Percentiles rank a stretch among this genome's conserved stretches.
These are phyloP conservation scores for Syrista parreyssii DNA, from an alignment of 2,888 invertebrate genomes.

Conservation along the genomic window DNA sequence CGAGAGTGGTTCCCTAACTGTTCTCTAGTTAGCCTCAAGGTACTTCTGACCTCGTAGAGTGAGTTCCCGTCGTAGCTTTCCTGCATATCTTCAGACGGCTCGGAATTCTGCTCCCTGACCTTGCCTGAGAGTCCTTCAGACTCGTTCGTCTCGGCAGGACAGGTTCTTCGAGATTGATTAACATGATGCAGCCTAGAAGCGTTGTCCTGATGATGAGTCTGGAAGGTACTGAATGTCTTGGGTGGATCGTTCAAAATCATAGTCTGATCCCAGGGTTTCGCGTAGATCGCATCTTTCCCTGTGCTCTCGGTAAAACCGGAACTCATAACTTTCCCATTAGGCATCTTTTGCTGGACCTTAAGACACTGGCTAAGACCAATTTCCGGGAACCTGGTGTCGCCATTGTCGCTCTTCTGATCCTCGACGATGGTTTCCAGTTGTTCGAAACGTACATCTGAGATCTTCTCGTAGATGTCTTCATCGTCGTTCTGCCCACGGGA, in stretches of 20 bases:
- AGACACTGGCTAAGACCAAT: slow-evolving; percentile 41
- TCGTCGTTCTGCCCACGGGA: slow-evolving; percentile 9
- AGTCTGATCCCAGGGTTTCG: slow-evolving; percentile 20
- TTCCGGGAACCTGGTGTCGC: slow-evolving; percentile 37
- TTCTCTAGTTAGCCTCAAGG: slow-evolving; percentile 22
- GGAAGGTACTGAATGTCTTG: slow-evolving; percentile 44
- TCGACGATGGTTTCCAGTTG: slow-evolving; percentile 41
- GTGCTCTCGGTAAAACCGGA: background rate
- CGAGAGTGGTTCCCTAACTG: slow-evolving; percentile 29
- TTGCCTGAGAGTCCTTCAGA: slow-evolving; percentile 17
- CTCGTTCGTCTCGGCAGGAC: slow-evolving; percentile 13
- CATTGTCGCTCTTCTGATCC: slow-evolving; percentile 38
- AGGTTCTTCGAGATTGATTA: background rate
- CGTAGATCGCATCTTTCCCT: background rate
- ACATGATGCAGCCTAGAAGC: background rate
- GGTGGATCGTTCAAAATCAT: slow-evolving; percentile 30
- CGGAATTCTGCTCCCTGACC: slow-evolving; percentile 7
- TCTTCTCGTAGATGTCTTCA: slow-evolving; percentile 33
- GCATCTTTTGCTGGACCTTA: slow-evolving; percentile 34
- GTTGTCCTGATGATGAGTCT: slow-evolving; percentile 5
- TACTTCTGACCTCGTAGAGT: slow-evolving; percentile 38
- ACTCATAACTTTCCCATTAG: slow-evolving; percentile 31
- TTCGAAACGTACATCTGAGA: slow-evolving; percentile 34
- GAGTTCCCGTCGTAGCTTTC: background rate
- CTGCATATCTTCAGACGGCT: background rate